Base-by-base conservation (phyloP, 2,113 vertebrate species). In the Lethenteron reissneri region DNA sequence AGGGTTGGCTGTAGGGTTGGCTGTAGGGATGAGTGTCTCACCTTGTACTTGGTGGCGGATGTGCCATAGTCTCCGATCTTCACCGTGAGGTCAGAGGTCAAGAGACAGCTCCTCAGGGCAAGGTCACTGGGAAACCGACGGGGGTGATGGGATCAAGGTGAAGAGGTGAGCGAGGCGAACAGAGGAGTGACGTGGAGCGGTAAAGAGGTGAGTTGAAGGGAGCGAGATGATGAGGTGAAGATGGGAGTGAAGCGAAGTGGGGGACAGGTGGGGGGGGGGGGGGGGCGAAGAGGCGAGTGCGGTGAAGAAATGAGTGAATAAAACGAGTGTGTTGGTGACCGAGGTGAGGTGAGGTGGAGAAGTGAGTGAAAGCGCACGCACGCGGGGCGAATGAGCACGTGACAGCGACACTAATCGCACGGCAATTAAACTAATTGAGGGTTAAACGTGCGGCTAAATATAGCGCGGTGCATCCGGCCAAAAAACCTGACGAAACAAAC, bases 11-110 rank as follows among this genome's bases (percentile, higher is more conserved):
- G 41, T 41, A 41, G 41, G 6, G 41, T 41, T 41, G 41, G 41
- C 41, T 41, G 41, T 41, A 41, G 41, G 41, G 41, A 7, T 41
- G 41, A 5, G 41, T 69, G 56, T 69, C 85, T 86, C 78, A 92
- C 92, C 83, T 90, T 87, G 82, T 97, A 97, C 76, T 90, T 95
- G 79, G 80, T 81, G 73, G 89, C 88, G 1, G 88, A 83, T 64
- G 96, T 82, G n/a, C 94, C 92, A 2, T 97, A 97, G 79, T 97
- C 94, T 0, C 94, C 94, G 0, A 97, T 85, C 82, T 97, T 97
- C 77, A 97, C 92, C 0, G 88, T 90, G 74, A 95, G 79, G 72
- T 92, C 87, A 0, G 88, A 84, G 0, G 88, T 85, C 57, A 97
- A 80, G 75, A 96, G 79, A 80, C 92, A 97, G 79, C 90, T 97